These are phyloP conservation scores for Andrena bucephala DNA, from an alignment of 2,888 invertebrate species.

Conservation along the genomic window DNA sequence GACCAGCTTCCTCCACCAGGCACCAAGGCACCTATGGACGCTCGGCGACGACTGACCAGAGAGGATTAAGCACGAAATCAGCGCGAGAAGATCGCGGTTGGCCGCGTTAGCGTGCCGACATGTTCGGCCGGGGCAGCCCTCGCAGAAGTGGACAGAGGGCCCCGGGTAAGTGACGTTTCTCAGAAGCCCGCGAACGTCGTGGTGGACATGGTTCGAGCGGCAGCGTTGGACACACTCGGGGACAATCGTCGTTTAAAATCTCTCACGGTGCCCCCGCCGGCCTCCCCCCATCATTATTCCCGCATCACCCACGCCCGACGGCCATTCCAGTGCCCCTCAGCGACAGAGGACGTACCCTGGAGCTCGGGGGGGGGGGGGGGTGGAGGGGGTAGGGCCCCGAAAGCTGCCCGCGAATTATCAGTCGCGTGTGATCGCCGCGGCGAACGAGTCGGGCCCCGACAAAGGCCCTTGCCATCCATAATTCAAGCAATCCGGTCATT, in stretches of 20 bases:
- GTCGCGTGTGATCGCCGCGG: slow-evolving; percentile 79
- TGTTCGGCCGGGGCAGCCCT: slow-evolving; percentile 12
- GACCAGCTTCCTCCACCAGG: no score
- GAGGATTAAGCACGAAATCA: slow-evolving; percentile 16
- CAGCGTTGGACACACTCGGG: slow-evolving; percentile 37
- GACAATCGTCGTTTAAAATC: slow-evolving; percentile 74
- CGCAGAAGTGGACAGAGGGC: slow-evolving; percentile 19
- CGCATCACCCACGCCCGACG: slow-evolving; percentile 70
- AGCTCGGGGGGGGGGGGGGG: background rate
- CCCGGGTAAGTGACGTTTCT: slow-evolving; percentile 68
- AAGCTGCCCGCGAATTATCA: slow-evolving; percentile 77
- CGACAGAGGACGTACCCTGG: slow-evolving; percentile 18
- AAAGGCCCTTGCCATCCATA: slow-evolving; percentile 81
- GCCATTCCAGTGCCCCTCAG: slow-evolving; percentile 35
- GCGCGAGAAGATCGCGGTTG: slow-evolving; percentile 14
- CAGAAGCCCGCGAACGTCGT: slow-evolving; percentile 62
- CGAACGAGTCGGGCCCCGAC: slow-evolving; percentile 75
- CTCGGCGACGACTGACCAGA: background rate
- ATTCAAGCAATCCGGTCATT: slow-evolving; percentile 82
- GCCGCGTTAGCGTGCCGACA: slow-evolving; percentile 43
- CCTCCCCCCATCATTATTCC: slow-evolving; percentile 68
- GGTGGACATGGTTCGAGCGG: slow-evolving; percentile 30
- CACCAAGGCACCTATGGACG: background rate
- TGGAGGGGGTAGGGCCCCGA: slow-evolving; percentile 55
- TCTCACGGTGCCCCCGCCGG: slow-evolving; percentile 54